These are phyloP conservation scores for Menura novaehollandiae DNA, from an alignment of 2,113 vertebrate genomes.

Conservation along the genomic window DNA sequence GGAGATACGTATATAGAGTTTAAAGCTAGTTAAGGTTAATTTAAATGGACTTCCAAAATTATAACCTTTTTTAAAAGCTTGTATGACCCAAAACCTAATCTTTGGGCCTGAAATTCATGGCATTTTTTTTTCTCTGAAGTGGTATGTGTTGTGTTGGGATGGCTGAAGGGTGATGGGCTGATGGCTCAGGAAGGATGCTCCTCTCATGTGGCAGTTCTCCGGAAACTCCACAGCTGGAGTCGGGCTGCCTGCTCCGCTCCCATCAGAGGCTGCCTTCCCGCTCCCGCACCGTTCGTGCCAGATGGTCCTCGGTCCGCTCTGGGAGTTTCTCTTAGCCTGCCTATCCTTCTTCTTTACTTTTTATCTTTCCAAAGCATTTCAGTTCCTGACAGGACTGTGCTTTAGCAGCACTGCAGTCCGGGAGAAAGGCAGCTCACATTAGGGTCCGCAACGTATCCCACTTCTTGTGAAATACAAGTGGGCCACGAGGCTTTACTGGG, in stretches of 20 bases:
- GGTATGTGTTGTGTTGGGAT: background rate
- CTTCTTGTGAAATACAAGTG: background rate
- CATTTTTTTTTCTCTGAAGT: background rate
- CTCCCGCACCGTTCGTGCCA: fast-evolving
- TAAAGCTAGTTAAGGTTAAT: slow-evolving; percentile 9
- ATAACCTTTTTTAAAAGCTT: background rate
- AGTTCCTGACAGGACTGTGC: background rate
- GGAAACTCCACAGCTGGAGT: background rate
- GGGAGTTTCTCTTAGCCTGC: background rate
- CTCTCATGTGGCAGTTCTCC: background rate
- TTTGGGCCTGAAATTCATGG: background rate
- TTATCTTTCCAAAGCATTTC: background rate
- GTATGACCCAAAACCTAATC: background rate
- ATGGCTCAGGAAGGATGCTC: background rate
- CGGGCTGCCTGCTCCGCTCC: background rate
- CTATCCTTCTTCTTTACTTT: background rate
- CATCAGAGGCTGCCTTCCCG: background rate
- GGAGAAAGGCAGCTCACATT: background rate
- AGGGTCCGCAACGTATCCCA: fast-evolving
- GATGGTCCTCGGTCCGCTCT: background rate
- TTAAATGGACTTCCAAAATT: background rate
- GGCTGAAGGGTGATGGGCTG: background rate
- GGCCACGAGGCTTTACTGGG: background rate
- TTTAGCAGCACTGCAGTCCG: background rate
- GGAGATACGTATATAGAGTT: slow-evolving; percentile 9